Evolutionary conservation across 1,140 invertebrate genomes (phyloP), one percentile per base, ranked within the genome.

Genomic region (Orchesella cincta): DNA sequence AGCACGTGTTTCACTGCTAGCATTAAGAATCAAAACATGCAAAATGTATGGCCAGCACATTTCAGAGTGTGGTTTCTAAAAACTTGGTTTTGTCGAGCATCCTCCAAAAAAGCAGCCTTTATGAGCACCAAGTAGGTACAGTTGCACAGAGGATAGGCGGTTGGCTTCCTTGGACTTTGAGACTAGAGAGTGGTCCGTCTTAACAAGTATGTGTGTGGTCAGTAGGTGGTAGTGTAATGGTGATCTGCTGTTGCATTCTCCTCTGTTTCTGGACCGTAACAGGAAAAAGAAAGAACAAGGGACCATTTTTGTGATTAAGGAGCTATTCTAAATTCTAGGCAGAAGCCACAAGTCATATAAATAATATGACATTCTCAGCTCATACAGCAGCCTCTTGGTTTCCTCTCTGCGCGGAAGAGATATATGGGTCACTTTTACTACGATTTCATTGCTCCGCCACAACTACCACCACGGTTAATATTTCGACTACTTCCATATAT

Each of bases 381-480:
- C 52, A 14, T 57, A n/a, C 23, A 14, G 23, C 8, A 57, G 23
- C 8, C 23, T 57, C 52, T 57, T 57, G 23, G 14, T 57, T 57
- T 12, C 52, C 23, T 5, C 52, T n/a, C 5, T 5, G 23, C 12
- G 8, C 5, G 14, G 52, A 57, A 18, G 52, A 57, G 52, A 57
- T 57, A 57, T 57, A 57, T 57, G 52, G 52, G 52, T 57, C 52
- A 57, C 52, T 57, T 57, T 57, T 57, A 57, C 8, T 26, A 57
- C 52, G 23, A 57, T 57, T 57, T 57, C 52, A 57, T 57, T 57
- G 52, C 52, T 57, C 52, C 14, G 23, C 23, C 52, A 18, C 52
- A n/a, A n/a, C 23, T n/a, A 57, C 52, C 52, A 57, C 3, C 52
- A 57, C 52, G 14, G 52, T n/a, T 57, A 57, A 26, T 57, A 57